Evolutionary conservation across 1,140 invertebrate species (phyloP), one percentile per base, ranked within the genome.

Genomic region (Cotesia chilonis): DNA sequence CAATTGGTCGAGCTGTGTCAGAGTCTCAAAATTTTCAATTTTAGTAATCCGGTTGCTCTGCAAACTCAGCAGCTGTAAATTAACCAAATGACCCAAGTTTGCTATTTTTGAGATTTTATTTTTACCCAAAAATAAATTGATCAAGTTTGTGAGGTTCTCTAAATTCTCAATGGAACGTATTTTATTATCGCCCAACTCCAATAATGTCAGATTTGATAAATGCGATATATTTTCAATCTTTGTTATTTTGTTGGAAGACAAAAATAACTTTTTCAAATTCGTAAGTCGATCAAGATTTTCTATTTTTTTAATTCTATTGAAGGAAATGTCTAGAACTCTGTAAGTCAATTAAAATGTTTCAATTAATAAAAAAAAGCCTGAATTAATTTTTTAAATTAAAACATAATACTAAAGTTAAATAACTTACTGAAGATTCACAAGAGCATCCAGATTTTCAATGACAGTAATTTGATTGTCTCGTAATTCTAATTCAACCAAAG

Each of bases 141-240:
- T 91, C 20, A 98, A 85, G 78, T 92, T 92, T 12, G 87, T 87
- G 35, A 98, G 83, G 14, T 89, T 90, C 36, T 94, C 91, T 5
- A 98, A 83, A 87, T 97, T 96, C 83, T 95, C 93, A 75, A 98
- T 96, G 82, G 91, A 91, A 80, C 95, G 89, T 76, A 99, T 94
- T 86, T 92, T 94, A 86, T 99, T 99, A 77, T 98, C 96, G 0
- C 98, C 98, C 41, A 99, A 85, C 87, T 99, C 98, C 20, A 99
- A 84, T 82, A 96, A 89, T 55, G 92, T 92, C 7, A 99, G 87
- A 67, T 94, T 92, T 4, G 89, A 89, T 20, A 98, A 85, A 83
- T 94, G 91, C 52, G 91, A 90, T 12, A 99, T 76, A 89, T 99
- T 98, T 87, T 99, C 93, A 75, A 99, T 99, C 84, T 93, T 92